These are phyloP conservation scores for Phyllotreta striolata DNA, from an alignment of 2,888 invertebrate species.

Conservation along the genomic window DNA sequence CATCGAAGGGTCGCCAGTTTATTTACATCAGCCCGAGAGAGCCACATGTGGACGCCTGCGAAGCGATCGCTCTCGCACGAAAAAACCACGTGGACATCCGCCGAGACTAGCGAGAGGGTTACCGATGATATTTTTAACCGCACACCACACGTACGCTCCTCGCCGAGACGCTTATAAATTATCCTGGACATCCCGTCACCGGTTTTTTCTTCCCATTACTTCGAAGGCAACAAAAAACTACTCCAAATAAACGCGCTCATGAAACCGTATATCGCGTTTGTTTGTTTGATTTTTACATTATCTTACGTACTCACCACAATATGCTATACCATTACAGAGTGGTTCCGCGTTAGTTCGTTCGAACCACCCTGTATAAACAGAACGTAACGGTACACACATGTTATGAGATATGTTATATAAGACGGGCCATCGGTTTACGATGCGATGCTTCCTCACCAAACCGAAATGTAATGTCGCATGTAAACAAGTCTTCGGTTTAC, in stretches of 20 bases:
- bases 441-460: slow-evolving; percentile 25
- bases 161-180: slow-evolving; percentile 46
- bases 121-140: slow-evolving; percentile 51
- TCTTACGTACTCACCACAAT: background rate
- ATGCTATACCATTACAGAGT: background rate
- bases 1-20: too few species aligned
- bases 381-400: slow-evolving; percentile 29
- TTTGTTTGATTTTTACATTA: background rate
- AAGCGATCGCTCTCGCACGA: slow-evolving; percentile 40
- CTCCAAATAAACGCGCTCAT: too few species aligned
- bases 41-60: slow-evolving; percentile 58
- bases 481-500: slow-evolving; percentile 41
- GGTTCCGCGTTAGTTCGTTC: background rate
- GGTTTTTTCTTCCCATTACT: slow-evolving; percentile 26
- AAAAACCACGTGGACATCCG: too few species aligned
- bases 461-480: slow-evolving; percentile 31
- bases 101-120: too few species aligned
- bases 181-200: slow-evolving; percentile 44
- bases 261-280: too few species aligned
- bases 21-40: background rate
- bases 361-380: slow-evolving; percentile 22
- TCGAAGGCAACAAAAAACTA: too few species aligned
- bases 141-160: slow-evolving; percentile 19
- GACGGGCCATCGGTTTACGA: slow-evolving; percentile 21
- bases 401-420: slow-evolving; percentile 22